phyloP scores from a whole-genome alignment of 2,888 invertebrate genomes.

The Melanargia galathea region DNA sequence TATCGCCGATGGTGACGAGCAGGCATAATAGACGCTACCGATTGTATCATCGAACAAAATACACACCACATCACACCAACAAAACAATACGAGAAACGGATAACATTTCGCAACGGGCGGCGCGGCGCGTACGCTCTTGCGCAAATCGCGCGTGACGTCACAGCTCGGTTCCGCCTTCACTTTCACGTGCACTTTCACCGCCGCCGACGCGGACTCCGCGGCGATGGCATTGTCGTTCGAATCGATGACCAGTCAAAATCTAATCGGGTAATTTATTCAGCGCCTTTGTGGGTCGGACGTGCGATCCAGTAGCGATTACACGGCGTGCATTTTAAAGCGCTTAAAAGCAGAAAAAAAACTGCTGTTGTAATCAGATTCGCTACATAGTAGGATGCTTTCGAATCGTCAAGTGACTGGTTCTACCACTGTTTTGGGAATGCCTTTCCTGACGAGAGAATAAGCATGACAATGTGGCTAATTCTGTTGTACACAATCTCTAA shows the following conservation, averaged over 20 bases:
- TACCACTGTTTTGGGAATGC: no score
- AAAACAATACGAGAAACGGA: constrained; percentile 54
- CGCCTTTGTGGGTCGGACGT: constrained; percentile 34
- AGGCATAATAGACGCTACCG: no score
- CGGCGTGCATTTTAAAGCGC: constrained; percentile 6
- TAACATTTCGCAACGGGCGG: constrained; percentile 77
- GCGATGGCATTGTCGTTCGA: constrained; percentile 45
- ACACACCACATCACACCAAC: constrained; percentile 47
- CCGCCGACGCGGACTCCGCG: constrained; percentile 53
- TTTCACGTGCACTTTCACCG: constrained; percentile 81
- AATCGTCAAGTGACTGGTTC: no score
- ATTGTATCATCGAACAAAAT: constrained; percentile 29
- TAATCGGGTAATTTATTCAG: constrained; percentile 56
- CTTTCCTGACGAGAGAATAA: no score
- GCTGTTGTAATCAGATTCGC: not conserved
- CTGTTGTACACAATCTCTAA: no score
- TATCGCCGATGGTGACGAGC: no score
- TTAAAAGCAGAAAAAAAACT: not conserved
- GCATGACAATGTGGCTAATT: no score
- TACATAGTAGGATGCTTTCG: no score
- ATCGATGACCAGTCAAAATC: constrained; percentile 44
- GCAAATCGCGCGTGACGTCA: constrained; percentile 77
- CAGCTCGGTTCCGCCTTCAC: constrained; percentile 76
- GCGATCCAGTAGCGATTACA: constrained; percentile 29
- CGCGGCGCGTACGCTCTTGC: constrained; percentile 63